phyloP scores from a whole-genome alignment of 2,888 invertebrate genomes.

The Catocala nupta region DNA sequence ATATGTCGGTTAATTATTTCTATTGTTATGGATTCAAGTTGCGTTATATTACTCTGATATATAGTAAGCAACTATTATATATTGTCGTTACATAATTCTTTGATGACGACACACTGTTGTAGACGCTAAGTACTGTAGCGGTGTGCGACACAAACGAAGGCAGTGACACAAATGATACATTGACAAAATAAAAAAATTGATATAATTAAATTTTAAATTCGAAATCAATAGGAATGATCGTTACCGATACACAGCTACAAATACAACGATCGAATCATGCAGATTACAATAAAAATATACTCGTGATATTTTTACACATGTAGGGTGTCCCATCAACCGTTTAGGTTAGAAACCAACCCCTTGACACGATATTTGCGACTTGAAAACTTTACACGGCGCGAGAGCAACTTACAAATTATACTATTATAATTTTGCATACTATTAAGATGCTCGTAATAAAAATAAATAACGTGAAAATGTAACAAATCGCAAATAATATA shows the following conservation, averaged over 20 bases:
- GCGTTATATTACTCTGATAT: too few relatives aligned
- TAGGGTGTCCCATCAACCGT: conserved; percentile 68
- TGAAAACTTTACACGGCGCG: conserved; percentile 23
- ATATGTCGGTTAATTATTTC: neutral
- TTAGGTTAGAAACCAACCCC: conserved; percentile 71
- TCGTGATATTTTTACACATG: conserved; percentile 44
- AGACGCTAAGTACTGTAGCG: conserved; percentile 47
- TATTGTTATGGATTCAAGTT: too few relatives aligned
- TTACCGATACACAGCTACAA: conserved; percentile 65
- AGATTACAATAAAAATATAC: conserved; percentile 55
- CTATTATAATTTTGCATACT: too few relatives aligned
- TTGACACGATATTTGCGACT: conserved; percentile 51
- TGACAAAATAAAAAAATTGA: conserved; percentile 54
- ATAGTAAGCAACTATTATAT: too few relatives aligned
- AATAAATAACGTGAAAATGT: conserved; percentile 18
- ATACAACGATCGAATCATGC: conserved; percentile 69
- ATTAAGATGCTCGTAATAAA: conserved; percentile 1
- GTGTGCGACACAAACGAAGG: conserved; percentile 53
- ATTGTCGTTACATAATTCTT: neutral
- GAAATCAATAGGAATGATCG: conserved; percentile 80
- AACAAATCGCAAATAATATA: conserved; percentile 56
- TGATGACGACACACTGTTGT: neutral
- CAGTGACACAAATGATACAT: conserved; percentile 57
- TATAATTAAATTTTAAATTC: conserved; percentile 71
- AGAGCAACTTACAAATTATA: conserved; percentile 3